phyloP scores from a whole-genome alignment of 2,797 vertebrate genomes.

The Naso thynnoides region DNA sequence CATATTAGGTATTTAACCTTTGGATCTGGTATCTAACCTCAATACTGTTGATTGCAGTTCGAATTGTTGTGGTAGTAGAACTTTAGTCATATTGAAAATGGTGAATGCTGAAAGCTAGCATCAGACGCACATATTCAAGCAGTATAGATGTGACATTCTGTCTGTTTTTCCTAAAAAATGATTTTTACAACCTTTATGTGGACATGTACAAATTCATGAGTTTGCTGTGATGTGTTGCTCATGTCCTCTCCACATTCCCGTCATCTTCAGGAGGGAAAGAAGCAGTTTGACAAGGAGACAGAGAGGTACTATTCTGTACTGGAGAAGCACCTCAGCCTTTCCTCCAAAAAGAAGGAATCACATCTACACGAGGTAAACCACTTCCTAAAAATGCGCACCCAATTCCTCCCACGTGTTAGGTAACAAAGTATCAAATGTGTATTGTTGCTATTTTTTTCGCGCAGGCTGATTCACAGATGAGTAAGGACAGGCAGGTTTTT shows the following conservation, averaged over 20 bases:
- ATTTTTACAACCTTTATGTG: not conserved
- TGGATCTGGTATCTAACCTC: not conserved
- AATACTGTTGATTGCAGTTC: not conserved
- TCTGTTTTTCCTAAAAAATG: not conserved
- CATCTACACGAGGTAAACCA: constrained; percentile 93
- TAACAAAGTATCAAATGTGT: not conserved
- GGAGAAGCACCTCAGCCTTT: constrained; percentile 97
- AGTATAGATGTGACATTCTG: not conserved
- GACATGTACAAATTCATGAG: not conserved
- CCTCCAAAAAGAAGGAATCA: constrained; percentile 97
- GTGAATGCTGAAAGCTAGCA: not conserved
- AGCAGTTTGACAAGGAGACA: constrained; percentile 99
- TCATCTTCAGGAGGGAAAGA: constrained; percentile 91
- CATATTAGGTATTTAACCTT: not conserved
- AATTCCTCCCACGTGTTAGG: not conserved
- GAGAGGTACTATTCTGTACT: constrained; percentile 97
- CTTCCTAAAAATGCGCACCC: not conserved
- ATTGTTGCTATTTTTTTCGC: constrained; percentile 44
- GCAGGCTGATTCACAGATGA: constrained; percentile 95
- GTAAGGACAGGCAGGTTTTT: constrained; percentile 95
- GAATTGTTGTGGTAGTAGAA: not conserved
- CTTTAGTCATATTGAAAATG: not conserved
- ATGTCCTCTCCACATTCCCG: constrained; percentile 27
- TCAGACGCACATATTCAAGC: not conserved
- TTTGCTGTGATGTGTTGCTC: not conserved